Conservation (phyloP, 2,113 vertebrate species). For the Actenoides lindsayi region DNA sequence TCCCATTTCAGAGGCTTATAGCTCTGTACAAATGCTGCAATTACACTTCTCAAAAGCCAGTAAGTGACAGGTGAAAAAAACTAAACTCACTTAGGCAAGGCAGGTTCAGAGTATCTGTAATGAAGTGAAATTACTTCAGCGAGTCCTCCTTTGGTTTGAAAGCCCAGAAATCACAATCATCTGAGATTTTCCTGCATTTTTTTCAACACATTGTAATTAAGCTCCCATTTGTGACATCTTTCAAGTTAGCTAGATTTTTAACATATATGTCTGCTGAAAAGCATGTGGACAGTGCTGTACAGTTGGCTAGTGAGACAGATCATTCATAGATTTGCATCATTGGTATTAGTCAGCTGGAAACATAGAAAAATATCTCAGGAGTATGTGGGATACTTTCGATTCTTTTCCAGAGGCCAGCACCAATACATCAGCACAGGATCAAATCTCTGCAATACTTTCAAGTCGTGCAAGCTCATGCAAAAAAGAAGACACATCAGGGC, state of each 20-base stretch:
- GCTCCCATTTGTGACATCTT: neutral
- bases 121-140: constrained; percentile 53
- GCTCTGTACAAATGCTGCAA: constrained; percentile 63
- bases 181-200: neutral
- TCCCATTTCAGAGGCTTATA: constrained; percentile 39
- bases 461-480: neutral
- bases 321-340: neutral
- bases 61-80: constrained; percentile 64
- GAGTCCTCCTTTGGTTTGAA: constrained; percentile 7
- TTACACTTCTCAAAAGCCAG: constrained; percentile 56
- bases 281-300: neutral
- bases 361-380: neutral
- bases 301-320: neutral
- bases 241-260: neutral
- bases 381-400: neutral
- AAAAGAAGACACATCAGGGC: neutral
- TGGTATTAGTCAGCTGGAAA: neutral
- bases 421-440: neutral
- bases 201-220: neutral
- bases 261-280: neutral
- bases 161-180: constrained; percentile 21
- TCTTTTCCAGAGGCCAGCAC: neutral
- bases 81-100: constrained; percentile 58
- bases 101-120: constrained; percentile 53
- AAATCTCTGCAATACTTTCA: neutral